These are phyloP conservation scores for Myiozetetes cayanensis DNA, from an alignment of 2,113 vertebrate species.

Conservation along the genomic window DNA sequence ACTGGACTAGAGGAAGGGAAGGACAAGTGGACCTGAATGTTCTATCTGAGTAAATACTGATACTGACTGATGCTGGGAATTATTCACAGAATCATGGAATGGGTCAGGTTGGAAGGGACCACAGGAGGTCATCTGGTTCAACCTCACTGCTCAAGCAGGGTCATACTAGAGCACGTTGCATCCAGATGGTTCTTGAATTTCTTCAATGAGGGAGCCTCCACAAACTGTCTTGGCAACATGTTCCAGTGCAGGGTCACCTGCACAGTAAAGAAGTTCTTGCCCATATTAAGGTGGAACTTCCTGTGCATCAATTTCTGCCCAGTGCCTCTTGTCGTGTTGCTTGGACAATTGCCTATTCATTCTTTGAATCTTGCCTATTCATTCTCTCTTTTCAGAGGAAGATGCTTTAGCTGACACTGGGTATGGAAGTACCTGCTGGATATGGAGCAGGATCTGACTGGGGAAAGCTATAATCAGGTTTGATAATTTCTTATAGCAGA, in stretches of 20 bases:
- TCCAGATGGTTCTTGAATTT: neutral
- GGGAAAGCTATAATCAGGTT: neutral
- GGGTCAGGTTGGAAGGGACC: neutral
- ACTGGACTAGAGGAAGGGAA: neutral
- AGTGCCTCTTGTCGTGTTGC: neutral
- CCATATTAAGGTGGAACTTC: neutral
- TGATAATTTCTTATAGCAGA: neutral
- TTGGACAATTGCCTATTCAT: neutral
- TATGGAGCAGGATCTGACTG: neutral
- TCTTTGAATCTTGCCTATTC: neutral
- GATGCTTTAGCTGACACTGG: neutral
- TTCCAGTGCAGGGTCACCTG: neutral
- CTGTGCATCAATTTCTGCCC: neutral
- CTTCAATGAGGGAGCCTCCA: neutral
- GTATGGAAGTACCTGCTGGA: neutral
- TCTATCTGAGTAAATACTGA: neutral
- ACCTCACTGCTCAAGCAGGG: neutral
- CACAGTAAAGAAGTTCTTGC: neutral
- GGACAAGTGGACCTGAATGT: neutral
- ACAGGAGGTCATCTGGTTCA: neutral
- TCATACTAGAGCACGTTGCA: neutral
- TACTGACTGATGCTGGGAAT: neutral
- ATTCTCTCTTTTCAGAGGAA: neutral
- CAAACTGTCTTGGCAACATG: neutral
- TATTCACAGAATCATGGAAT: neutral